Evolutionary conservation across 2,797 vertebrate genomes (phyloP).

Genomic region (Rhinoraja longicauda): DNA sequence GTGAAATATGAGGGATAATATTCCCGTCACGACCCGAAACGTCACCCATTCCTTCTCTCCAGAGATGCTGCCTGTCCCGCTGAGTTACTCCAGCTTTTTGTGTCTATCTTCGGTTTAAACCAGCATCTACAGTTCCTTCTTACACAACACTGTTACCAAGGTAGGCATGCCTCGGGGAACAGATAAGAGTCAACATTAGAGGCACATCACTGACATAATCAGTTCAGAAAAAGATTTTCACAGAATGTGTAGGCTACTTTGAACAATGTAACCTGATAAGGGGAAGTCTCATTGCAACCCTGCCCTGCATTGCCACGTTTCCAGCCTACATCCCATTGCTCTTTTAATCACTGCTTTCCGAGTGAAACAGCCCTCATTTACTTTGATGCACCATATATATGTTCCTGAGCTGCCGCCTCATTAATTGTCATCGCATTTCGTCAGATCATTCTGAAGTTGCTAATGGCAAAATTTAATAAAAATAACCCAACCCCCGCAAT

Average conservation of each 20-base stretch:
- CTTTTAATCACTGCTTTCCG: slow-evolving; percentile 8
- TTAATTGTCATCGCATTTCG: slow-evolving; percentile 24
- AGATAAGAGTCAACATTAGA: neutral
- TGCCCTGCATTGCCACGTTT: neutral
- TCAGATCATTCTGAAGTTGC: slow-evolving; percentile 24
- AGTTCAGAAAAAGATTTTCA: neutral
- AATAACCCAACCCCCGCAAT: neutral
- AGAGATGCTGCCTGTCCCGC: too few species aligned
- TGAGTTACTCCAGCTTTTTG: too few species aligned
- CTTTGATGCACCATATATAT: neutral
- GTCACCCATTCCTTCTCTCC: too few species aligned
- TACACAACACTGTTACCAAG: neutral
- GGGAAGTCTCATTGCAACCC: neutral
- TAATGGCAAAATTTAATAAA: slow-evolving; percentile 5
- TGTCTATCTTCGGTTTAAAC: too few species aligned
- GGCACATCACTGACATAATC: neutral
- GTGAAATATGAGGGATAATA: too few species aligned
- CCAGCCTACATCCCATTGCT: slow-evolving; percentile 1
- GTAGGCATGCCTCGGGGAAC: neutral
- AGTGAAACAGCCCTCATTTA: neutral
- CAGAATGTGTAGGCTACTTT: neutral
- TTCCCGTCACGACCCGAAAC: too few species aligned
- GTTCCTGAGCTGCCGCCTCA: slow-evolving; percentile 26
- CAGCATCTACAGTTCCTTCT: too few species aligned
- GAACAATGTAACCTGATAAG: neutral